phyloP scores from a whole-genome alignment of 2,888 invertebrate genomes.

The Yponomeuta sedellus region DNA sequence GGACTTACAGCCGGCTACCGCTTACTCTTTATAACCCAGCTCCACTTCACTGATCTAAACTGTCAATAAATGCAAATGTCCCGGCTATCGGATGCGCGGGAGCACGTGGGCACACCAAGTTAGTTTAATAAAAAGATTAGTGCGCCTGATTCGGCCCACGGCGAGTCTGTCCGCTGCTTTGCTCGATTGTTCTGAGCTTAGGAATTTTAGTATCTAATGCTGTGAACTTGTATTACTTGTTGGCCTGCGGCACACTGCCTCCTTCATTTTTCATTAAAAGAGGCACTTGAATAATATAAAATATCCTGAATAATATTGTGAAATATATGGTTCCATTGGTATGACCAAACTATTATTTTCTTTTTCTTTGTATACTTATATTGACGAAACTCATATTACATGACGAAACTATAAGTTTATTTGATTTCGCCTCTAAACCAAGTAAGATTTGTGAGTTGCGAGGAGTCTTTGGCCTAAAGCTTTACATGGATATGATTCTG shows the following conservation, averaged over 20 bases:
- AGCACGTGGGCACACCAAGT: conserved; percentile 56
- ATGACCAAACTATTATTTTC: too few relatives aligned
- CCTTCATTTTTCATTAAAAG: not conserved
- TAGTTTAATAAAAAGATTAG: conserved; percentile 63
- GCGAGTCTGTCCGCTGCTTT: conserved; percentile 32
- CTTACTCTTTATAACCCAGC: conserved; percentile 13
- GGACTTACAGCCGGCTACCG: not conserved
- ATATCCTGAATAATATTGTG: too few relatives aligned
- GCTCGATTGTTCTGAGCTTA: conserved; percentile 33
- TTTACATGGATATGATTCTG: too few relatives aligned
- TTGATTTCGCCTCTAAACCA: too few relatives aligned
- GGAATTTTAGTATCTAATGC: conserved; percentile 10
- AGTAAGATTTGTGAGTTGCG: too few relatives aligned
- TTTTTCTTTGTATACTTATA: too few relatives aligned
- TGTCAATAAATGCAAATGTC: conserved; percentile 68
- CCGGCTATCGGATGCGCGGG: conserved; percentile 50
- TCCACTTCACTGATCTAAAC: conserved; percentile 43
- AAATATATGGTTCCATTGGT: too few relatives aligned
- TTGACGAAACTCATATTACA: too few relatives aligned
- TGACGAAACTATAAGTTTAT: too few relatives aligned
- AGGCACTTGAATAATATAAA: not conserved
- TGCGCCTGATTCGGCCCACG: conserved; percentile 25
- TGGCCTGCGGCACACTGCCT: conserved; percentile 6
- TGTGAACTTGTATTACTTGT: conserved; percentile 37
- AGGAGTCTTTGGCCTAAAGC: too few relatives aligned